These are phyloP conservation scores for Thinocorus orbignyianus DNA, from an alignment of 2,113 vertebrate genomes.

Conservation along the genomic window DNA sequence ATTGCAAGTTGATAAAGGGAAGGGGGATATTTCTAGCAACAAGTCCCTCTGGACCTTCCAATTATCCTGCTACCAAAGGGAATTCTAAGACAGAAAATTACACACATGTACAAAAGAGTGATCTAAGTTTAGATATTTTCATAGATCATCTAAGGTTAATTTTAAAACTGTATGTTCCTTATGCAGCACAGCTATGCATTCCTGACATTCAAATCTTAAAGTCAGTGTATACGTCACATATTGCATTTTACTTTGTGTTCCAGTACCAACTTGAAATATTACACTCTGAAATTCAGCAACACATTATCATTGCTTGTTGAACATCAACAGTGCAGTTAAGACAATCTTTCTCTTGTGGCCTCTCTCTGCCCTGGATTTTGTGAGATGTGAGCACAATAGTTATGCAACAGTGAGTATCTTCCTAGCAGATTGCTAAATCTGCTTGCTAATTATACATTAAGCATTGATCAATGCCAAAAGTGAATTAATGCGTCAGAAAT, in stretches of 20 bases:
- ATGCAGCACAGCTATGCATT: neutral
- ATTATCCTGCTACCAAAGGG: neutral
- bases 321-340: neutral
- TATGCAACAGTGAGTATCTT: neutral
- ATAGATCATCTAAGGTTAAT: neutral
- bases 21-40: neutral
- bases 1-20: neutral
- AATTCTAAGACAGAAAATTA: neutral
- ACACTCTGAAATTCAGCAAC: neutral
- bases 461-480: neutral
- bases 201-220: neutral
- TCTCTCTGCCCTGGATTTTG: neutral
- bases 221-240: neutral
- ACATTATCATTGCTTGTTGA: neutral
- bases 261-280: neutral
- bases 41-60: neutral
- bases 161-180: neutral
- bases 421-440: neutral
- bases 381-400: neutral
- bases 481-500: conserved; percentile 6
- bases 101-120: neutral
- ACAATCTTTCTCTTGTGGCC: neutral
- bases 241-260: neutral
- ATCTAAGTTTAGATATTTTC: neutral
- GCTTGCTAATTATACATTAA: conserved; percentile 26